These are phyloP conservation scores for Drosophila pseudoobscura DNA, from an alignment of 1,140 invertebrate genomes.

Conservation along the genomic window DNA sequence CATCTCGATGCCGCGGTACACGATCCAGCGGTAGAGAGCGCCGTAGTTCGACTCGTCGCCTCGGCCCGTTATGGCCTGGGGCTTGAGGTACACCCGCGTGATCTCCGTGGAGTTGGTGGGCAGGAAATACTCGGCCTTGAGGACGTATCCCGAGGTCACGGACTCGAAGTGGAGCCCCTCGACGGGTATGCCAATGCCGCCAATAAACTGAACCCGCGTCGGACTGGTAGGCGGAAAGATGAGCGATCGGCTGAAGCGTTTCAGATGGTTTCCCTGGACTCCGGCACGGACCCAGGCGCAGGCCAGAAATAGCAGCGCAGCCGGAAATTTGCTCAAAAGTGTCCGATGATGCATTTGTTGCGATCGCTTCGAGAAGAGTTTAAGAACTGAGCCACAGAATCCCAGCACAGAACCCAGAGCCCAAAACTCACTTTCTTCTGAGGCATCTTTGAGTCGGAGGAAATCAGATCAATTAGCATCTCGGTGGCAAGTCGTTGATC, in stretches of 20 bases:
- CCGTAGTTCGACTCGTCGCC: slow-evolving; percentile 29
- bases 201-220: slow-evolving; percentile 79
- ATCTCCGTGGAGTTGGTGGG: slow-evolving; percentile 65
- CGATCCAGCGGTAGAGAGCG: slow-evolving; percentile 70
- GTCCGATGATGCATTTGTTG: slow-evolving; percentile 33
- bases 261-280: slow-evolving; percentile 18
- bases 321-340: not conserved
- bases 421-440: slow-evolving; percentile 55
- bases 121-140: slow-evolving; percentile 80
- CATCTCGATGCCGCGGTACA: slow-evolving; percentile 75
- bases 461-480: slow-evolving; percentile 68
- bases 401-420: no score
- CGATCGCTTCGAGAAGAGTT: slow-evolving; percentile 37
- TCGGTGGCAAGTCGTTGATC: slow-evolving; percentile 35
- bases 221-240: slow-evolving; percentile 75
- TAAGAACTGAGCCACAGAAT: slow-evolving; percentile 1
- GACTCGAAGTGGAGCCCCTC: slow-evolving; percentile 75
- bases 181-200: slow-evolving; percentile 79
- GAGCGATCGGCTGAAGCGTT: slow-evolving; percentile 67
- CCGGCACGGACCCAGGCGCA: not conserved
- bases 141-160: slow-evolving; percentile 78
- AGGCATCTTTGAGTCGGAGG: slow-evolving; percentile 1
- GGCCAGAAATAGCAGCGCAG: not conserved
- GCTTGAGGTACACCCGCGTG: slow-evolving; percentile 62
- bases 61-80: slow-evolving; percentile 56